A percentile compares a stretch with the other conserved stretches of the same genome.
These are phyloP conservation scores for Strix occidentalis DNA, from an alignment of 2,797 vertebrate genomes.

Conservation along the genomic window DNA sequence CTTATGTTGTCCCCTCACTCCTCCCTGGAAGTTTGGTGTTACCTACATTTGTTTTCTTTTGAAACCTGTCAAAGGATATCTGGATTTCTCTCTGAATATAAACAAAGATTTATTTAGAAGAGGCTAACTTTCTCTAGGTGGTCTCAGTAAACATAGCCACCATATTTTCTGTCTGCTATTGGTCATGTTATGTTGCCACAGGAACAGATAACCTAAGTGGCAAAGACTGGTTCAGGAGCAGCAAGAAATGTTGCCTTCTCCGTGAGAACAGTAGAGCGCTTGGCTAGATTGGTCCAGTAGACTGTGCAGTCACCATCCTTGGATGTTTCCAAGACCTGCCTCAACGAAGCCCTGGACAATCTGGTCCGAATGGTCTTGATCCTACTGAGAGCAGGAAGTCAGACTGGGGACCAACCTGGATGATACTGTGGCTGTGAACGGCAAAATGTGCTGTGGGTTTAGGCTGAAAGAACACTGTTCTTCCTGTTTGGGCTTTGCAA, in stretches of 20 bases:
- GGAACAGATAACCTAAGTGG: not conserved
- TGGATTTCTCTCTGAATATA: not conserved
- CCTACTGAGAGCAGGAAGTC: not conserved
- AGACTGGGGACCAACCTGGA: not conserved
- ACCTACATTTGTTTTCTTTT: not conserved
- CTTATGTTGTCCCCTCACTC: not conserved
- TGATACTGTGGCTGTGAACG: not conserved
- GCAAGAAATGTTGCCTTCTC: not conserved
- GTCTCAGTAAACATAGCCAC: not conserved
- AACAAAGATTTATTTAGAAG: not conserved
- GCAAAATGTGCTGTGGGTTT: not conserved
- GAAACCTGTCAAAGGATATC: not conserved
- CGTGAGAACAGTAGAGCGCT: not conserved
- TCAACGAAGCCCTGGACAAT: not conserved
- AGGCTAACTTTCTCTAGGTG: not conserved
- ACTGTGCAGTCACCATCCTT: not conserved
- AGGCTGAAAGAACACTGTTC: not conserved
- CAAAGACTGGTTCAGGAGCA: not conserved
- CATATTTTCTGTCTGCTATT: not conserved
- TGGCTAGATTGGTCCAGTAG: not conserved
- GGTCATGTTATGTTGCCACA: not conserved
- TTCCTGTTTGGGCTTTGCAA: not conserved
- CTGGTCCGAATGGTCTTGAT: not conserved
- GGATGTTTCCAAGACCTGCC: not conserved
- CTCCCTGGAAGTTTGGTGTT: not conserved